Conservation (phyloP, 2,888 invertebrate species). For the Adela reaumurella region DNA sequence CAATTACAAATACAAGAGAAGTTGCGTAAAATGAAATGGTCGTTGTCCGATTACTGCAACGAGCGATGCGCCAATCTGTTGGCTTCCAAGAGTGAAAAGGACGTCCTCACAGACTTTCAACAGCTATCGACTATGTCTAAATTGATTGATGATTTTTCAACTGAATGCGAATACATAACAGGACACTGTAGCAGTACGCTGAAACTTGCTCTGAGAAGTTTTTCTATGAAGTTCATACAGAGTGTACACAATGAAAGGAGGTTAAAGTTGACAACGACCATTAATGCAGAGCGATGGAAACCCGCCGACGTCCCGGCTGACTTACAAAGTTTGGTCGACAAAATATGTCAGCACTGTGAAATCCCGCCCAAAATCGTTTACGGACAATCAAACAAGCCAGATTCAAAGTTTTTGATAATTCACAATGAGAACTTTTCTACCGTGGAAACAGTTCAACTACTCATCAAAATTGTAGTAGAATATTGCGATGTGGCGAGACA, state of each 20-base stretch:
- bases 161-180: constrained; percentile 70
- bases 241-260: constrained; percentile 88
- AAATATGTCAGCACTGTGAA: constrained; percentile 55
- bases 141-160: constrained; percentile 76
- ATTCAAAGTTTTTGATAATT: constrained; percentile 58
- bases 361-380: constrained; percentile 33
- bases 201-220: constrained; percentile 77
- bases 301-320: constrained; percentile 86
- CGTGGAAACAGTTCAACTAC: constrained; percentile 78
- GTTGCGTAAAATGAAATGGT: constrained; percentile 71
- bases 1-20: constrained; percentile 65
- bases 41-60: constrained; percentile 89
- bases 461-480: constrained; percentile 87
- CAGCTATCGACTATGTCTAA: constrained; percentile 75
- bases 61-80: constrained; percentile 89
- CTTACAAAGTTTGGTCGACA: constrained; percentile 80
- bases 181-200: constrained; percentile 75
- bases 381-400: constrained; percentile 34
- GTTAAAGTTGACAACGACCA: constrained; percentile 74
- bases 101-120: constrained; percentile 65
- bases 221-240: constrained; percentile 88
- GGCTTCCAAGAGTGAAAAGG: constrained; percentile 70
- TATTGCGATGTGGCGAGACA: constrained; percentile 82
- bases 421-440: constrained; percentile 72
- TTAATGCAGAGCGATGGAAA: constrained; percentile 93